Evolutionary conservation across 2,888 invertebrate species (phyloP), one percentile per base, ranked within the genome.

Genomic region (Eumacrocentrus americanus): DNA sequence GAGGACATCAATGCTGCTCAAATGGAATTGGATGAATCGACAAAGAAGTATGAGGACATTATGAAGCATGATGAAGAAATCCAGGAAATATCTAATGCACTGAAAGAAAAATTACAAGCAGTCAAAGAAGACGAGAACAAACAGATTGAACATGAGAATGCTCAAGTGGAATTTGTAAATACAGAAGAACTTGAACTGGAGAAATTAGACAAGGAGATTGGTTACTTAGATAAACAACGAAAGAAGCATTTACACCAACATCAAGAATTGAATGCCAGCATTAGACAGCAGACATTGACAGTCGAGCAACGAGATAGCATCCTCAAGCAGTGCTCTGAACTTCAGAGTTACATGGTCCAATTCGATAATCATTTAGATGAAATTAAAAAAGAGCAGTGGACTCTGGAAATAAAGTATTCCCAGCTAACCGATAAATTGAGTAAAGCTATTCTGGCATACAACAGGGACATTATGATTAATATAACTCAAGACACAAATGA

Each of bases 221-320:
- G 61, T 1, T n/a, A 20, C 12, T 54, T 73, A 16, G 56, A 47
- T 0, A 60, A 71, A 7, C 69, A 70, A 18, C 67, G 72, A 37
- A 47, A 61, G n/a, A 61, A 65, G 38, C 64, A 67, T 11, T 61
- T 64, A 1, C 18, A 6, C 1, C 51, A 66, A 11, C 55, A 67
- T 2, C 53, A 68, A 11, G 60, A 78, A 58, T 65, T 79, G 23
- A 56, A 65, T n/a, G 22, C 37, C 7, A 35, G 48, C 5, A 70
- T 79, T 14, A 68, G 71, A 25, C 60, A 73, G 2, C 79, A 79
- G 29, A 68, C 71, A 3, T 77, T 79, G 73, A 70, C 73, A 2
- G 62, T 65, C 3, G 50, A 40, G 7, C 72, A 76, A 47, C 70
- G 71, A 20, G 72, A 79, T 42, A 65, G 65, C 11, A 73, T 79